Base-by-base conservation (phyloP, 2,113 vertebrate genomes). In the Mus musculus region DNA sequence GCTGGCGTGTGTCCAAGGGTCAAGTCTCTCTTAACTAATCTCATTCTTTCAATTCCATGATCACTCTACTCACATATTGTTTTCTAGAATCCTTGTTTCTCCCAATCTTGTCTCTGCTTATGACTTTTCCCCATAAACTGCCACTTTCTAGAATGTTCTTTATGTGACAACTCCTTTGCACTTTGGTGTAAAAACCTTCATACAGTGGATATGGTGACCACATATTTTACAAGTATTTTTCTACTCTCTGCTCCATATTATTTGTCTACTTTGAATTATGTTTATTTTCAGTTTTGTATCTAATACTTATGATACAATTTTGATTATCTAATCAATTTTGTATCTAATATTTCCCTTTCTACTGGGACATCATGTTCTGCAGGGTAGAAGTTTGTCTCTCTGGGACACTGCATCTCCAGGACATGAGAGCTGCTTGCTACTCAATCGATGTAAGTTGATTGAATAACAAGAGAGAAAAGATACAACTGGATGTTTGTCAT, bases 391-490 rank as follows among this genome's bases (percentile, higher is more conserved):
- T 84, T 78, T 52, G 3, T 54, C 36, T 95, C 33, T 56, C 22
- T 87, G 36, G 5, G 56, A 24, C 42, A 39, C 36, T 85, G 0
- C 33, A 42, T 77, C 13, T 10, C 26, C 5, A 46, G n/a, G 39
- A 63, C 24, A 19, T 85, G 52, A 46, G 39, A 46, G 4, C 14
- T 33, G 5, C 4, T 14, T 59, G 76, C 17, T 85, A 1, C 14
- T 75, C 36, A 92, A 3, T 78, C 76, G 93, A 30, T 80, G 30
- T 61, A 84, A 24, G 63, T 71, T 93, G 67, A 42, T 11, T 76
- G 36, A 96, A 69, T 90, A 80, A 81, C 75, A 87, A 88, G 33
- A 85, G 24, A 86, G 86, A 52, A 9, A 85, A 73, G 80, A 77
- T 65, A 76, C 26, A 72, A 95, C 89, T 93, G 1, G 76, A 24